Conservation (phyloP, 1,140 invertebrate species). For the Stegodyphus dumicola region DNA sequence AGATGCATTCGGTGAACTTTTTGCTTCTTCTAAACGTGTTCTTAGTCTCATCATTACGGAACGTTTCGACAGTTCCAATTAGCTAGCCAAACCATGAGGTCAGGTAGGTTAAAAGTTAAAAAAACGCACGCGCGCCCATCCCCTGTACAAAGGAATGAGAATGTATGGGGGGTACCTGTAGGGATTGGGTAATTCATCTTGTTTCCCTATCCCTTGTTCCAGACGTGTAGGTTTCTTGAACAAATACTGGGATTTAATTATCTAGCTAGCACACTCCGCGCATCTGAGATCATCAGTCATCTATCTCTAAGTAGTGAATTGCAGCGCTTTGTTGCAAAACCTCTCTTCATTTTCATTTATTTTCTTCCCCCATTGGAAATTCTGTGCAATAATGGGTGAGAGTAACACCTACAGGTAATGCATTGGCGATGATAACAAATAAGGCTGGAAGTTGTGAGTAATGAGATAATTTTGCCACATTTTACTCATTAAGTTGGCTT, state of each 20-base stretch:
- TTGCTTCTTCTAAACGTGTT: conserved; percentile 40
- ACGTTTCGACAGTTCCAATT: conserved; percentile 52
- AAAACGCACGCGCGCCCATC: conserved; percentile 14
- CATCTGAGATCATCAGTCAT: conserved; percentile 31
- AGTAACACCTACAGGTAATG: conserved; percentile 22
- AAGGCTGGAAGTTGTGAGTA: conserved; percentile 27
- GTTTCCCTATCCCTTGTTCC: conserved; percentile 16
- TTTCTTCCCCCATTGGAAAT: background rate
- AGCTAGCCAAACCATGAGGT: conserved; percentile 45
- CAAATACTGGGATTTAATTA: conserved; percentile 52
- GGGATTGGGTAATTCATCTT: conserved; percentile 42
- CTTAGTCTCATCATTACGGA: conserved; percentile 46
- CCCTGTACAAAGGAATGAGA: conserved; percentile 16
- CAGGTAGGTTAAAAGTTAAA: conserved; percentile 13
- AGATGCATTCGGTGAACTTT: background rate
- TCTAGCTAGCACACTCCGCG: conserved; percentile 37
- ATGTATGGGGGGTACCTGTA: background rate
- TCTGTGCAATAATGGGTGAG: conserved; percentile 2
- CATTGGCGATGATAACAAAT: conserved; percentile 32
- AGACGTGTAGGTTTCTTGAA: conserved; percentile 21
- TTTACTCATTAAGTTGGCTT: conserved; percentile 33
- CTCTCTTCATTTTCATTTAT: conserved; percentile 3
- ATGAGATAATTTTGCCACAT: conserved; percentile 51
- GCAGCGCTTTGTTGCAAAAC: conserved; percentile 36
- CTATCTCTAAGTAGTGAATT: conserved; percentile 5